phyloP scores from a whole-genome alignment of 2,797 vertebrate genomes.

The Eptatretus atami region DNA sequence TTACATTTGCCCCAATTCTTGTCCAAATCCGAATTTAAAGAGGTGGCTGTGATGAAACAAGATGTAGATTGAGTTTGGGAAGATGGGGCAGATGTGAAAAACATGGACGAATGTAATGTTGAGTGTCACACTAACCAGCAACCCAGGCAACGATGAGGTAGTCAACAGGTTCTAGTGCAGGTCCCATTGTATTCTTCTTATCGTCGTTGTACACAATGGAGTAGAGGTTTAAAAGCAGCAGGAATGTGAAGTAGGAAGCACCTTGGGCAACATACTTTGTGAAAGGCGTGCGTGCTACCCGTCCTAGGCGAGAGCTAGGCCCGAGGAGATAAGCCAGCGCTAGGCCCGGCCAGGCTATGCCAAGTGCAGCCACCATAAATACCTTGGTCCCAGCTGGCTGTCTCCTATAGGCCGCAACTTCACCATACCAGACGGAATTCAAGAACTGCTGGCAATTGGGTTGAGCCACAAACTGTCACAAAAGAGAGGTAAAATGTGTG shows the following conservation, averaged over 20 bases:
- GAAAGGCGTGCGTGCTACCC: conserved; percentile 87
- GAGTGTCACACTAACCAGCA: conserved; percentile 29
- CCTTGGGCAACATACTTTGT: conserved; percentile 97
- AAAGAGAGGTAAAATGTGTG: conserved; percentile 8
- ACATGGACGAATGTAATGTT: too few species aligned
- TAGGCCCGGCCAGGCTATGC: conserved; percentile 66
- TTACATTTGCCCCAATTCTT: too few species aligned
- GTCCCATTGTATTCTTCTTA: conserved; percentile 82
- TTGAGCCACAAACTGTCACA: conserved; percentile 60
- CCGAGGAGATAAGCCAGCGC: conserved; percentile 74
- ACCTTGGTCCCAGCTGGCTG: conserved; percentile 91
- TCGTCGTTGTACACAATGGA: conserved; percentile 72
- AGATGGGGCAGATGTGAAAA: too few species aligned
- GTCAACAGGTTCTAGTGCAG: conserved; percentile 58
- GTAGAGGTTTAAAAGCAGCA: conserved; percentile 74
- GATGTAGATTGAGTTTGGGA: too few species aligned
- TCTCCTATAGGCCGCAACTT: conserved; percentile 74
- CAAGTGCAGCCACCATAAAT: conserved; percentile 54
- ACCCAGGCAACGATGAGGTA: conserved; percentile 90
- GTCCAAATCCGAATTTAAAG: too few species aligned
- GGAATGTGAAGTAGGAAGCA: conserved; percentile 84
- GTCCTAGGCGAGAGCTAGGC: conserved; percentile 61
- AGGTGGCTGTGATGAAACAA: too few species aligned
- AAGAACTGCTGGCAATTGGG: conserved; percentile 98
- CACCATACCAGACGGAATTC: conserved; percentile 93